Evolutionary conservation across 2,888 invertebrate species (phyloP).

Genomic region (Arrhopalites spinosus): DNA sequence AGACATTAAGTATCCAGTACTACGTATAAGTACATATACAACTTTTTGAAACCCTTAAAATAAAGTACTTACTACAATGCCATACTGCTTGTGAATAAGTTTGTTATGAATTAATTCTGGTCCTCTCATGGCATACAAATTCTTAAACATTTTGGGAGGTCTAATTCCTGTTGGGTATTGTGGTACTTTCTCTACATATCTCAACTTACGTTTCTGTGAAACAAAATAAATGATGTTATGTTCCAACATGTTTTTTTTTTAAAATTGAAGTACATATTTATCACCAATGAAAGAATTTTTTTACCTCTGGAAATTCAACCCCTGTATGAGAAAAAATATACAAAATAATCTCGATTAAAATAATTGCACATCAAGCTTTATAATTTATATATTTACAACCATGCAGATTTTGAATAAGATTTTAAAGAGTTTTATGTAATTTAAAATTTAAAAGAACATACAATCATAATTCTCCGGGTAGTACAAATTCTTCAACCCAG

Average conservation of each 20-base stretch:
- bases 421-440: background rate
- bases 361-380: too few species aligned
- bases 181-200: constrained; percentile 74
- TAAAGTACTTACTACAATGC: constrained; percentile 79
- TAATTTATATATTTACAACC: too few species aligned
- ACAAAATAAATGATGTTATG: background rate
- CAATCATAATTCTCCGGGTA: constrained; percentile 18
- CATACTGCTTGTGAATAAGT: constrained; percentile 88
- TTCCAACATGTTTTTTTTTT: background rate
- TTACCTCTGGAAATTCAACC: background rate
- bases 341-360: background rate
- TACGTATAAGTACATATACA: too few species aligned
- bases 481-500: constrained; percentile 8
- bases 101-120: constrained; percentile 85
- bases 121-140: constrained; percentile 83
- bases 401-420: too few species aligned
- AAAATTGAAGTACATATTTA: background rate
- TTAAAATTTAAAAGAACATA: constrained; percentile 11
- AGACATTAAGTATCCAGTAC: background rate
- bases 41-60: too few species aligned
- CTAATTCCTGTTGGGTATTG: constrained; percentile 69
- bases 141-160: constrained; percentile 84
- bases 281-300: background rate
- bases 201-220: constrained; percentile 66
- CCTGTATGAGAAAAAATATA: background rate